These are phyloP conservation scores for Copsychus sechellarum DNA, from an alignment of 2,113 vertebrate species.

Conservation along the genomic window DNA sequence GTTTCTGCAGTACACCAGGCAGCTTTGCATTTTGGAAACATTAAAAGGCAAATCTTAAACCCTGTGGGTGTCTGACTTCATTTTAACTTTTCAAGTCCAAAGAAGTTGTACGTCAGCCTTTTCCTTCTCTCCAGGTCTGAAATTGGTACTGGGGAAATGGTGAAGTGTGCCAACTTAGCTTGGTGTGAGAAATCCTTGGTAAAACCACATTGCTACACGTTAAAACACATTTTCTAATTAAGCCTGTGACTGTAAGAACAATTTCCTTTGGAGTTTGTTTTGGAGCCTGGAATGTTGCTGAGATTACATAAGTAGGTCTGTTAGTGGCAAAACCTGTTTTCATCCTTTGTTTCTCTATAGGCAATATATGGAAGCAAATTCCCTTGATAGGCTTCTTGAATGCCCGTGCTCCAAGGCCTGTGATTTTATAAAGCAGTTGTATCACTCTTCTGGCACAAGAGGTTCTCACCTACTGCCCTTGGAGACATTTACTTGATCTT, in stretches of 20 bases:
- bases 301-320: background rate
- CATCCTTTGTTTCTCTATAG: background rate
- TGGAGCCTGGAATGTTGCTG: background rate
- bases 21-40: conserved; percentile 4
- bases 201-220: background rate
- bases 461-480: background rate
- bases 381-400: background rate
- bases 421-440: background rate
- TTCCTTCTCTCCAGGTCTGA: background rate
- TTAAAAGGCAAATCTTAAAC: background rate
- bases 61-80: background rate
- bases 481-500: background rate
- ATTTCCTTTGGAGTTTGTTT: background rate
- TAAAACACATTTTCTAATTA: background rate
- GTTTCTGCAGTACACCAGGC: background rate
- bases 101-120: background rate
- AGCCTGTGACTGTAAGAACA: background rate
- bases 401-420: background rate
- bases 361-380: background rate
- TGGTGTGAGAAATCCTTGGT: background rate
- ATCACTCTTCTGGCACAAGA: background rate
- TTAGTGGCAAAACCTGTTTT: background rate
- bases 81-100: background rate
- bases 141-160: background rate
- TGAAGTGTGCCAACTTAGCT: background rate